Percentiles rank a stretch among this genome's conserved stretches.
Evolutionary conservation across 2,113 vertebrate genomes (phyloP).

Genomic region (Mesembrinibis cayennensis): DNA sequence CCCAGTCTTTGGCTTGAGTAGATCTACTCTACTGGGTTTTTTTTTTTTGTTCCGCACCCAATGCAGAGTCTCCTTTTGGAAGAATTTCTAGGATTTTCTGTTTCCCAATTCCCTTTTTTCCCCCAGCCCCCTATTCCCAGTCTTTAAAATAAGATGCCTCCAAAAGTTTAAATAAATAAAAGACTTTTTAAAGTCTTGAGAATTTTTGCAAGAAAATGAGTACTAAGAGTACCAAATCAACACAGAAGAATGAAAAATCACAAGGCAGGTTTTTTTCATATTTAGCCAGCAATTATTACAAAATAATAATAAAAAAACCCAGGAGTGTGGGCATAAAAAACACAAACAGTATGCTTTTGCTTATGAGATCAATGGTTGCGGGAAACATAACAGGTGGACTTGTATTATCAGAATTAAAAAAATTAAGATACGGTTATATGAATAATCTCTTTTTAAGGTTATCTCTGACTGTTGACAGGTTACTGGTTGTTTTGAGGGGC

Average conservation of each 20-base stretch:
- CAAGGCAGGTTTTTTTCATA: background rate
- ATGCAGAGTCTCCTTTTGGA: background rate
- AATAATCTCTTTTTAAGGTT: background rate
- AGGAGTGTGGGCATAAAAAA: background rate
- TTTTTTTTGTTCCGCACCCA: background rate
- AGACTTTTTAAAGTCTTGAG: background rate
- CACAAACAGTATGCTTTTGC: background rate
- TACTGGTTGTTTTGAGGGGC: background rate
- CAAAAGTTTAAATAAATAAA: background rate
- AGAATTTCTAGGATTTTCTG: background rate
- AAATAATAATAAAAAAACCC: background rate
- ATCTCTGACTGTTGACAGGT: background rate
- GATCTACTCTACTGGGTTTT: background rate
- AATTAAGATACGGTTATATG: background rate
- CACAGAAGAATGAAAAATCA: background rate
- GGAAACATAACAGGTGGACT: background rate
- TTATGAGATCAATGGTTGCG: background rate
- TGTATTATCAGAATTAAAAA: background rate
- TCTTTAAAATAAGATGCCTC: background rate
- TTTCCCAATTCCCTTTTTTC: background rate
- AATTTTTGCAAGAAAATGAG: background rate
- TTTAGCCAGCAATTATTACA: background rate
- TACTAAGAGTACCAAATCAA: background rate
- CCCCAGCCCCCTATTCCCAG: no score
- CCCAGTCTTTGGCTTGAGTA: background rate